These are phyloP conservation scores for Drosophila histrio DNA, from an alignment of 2,888 invertebrate genomes.

Conservation along the genomic window DNA sequence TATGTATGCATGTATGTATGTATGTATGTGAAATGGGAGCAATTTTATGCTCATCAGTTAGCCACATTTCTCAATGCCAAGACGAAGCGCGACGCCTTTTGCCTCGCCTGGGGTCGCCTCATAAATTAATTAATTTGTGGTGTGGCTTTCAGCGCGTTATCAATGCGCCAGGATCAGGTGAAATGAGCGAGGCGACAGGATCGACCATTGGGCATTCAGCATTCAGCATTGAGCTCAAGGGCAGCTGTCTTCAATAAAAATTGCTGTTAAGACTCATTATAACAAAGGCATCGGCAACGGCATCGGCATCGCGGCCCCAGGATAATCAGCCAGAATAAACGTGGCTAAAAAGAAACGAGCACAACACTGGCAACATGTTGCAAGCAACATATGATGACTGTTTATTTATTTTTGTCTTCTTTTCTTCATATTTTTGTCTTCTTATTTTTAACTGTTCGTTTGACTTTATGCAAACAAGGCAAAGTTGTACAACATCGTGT, in stretches of 20 bases:
- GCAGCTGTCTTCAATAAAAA: conserved; percentile 78
- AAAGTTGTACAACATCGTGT: conserved; percentile 82
- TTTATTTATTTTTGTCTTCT: conserved; percentile 1
- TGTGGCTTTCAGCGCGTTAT: conserved; percentile 78
- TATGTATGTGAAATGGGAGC: conserved; percentile 48
- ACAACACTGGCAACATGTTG: conserved; percentile 55
- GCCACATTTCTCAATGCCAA: conserved; percentile 73
- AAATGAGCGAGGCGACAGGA: conserved; percentile 29
- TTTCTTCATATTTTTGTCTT: neutral
- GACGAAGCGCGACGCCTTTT: conserved; percentile 40
- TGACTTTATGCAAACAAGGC: conserved; percentile 69
- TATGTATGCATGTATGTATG: neutral
- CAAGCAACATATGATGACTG: conserved; percentile 38
- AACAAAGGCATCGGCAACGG: conserved; percentile 30
- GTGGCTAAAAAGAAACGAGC: conserved; percentile 31
- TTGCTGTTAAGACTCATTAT: conserved; percentile 82
- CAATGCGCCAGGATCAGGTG: conserved; percentile 62
- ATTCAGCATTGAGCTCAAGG: conserved; percentile 50
- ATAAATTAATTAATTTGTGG: conserved; percentile 83
- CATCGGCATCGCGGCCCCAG: conserved; percentile 20
- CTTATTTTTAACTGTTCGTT: conserved; percentile 2
- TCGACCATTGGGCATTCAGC: conserved; percentile 33
- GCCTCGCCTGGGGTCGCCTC: conserved; percentile 29
- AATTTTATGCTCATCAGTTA: conserved; percentile 77
- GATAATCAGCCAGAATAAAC: conserved; percentile 62